phyloP scores from a whole-genome alignment of 1,140 invertebrate species.

The Ooceraea biroi region DNA sequence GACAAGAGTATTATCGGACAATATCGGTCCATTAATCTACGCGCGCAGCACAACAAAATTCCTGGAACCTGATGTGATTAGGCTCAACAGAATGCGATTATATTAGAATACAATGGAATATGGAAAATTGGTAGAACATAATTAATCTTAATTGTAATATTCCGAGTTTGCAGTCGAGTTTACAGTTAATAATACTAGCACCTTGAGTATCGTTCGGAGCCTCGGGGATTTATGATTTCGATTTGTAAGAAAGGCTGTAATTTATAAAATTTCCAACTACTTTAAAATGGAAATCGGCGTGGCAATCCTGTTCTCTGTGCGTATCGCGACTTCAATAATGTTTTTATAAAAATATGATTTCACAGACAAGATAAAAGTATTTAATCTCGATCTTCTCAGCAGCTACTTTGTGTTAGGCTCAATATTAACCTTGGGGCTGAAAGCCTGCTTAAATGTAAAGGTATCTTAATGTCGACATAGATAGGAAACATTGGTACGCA shows the following conservation, averaged over 20 bases:
- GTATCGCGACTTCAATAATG: not conserved
- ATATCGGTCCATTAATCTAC: conserved; percentile 43
- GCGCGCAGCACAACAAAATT: conserved; percentile 33
- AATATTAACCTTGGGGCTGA: not conserved
- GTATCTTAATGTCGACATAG: not conserved
- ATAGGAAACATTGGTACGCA: not conserved
- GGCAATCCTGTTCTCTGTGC: not conserved
- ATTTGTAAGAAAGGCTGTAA: not conserved
- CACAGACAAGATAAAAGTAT: not conserved
- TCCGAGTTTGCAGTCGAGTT: not conserved
- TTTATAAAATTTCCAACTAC: not conserved
- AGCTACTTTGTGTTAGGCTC: not conserved
- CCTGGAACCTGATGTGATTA: conserved; percentile 5
- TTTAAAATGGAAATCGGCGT: not conserved
- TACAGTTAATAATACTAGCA: conserved; percentile 29
- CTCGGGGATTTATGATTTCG: not conserved
- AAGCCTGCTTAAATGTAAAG: conserved; percentile 34
- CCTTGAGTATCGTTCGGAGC: not conserved
- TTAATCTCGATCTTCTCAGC: conserved; percentile 10
- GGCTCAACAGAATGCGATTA: conserved; percentile 7
- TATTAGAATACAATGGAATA: conserved; percentile 46
- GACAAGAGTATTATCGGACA: conserved; percentile 11
- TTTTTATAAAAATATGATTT: not conserved
- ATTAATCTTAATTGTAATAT: conserved; percentile 23
- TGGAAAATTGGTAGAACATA: conserved; percentile 2